A percentile compares a stretch with the other conserved stretches of the same genome.
Conservation (phyloP, 2,113 vertebrate genomes). For the Macquaria australasica region DNA sequence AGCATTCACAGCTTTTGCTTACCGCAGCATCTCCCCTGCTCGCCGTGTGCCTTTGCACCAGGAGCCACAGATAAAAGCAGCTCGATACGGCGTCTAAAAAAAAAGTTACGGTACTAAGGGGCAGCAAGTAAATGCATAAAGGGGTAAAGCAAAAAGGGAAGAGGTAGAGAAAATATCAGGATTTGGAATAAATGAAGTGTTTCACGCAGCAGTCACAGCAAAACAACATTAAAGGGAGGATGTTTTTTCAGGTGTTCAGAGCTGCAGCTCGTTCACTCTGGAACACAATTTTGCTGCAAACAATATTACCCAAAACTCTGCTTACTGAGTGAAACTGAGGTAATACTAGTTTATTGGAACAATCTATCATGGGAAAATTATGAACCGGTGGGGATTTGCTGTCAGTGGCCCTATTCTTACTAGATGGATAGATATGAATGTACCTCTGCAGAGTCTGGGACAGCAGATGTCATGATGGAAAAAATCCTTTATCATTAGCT, state of each 20-base stretch:
- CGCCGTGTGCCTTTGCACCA: slow-evolving; percentile 56
- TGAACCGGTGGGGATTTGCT: slow-evolving; percentile 3
- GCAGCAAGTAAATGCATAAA: slow-evolving; percentile 34
- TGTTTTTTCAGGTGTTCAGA: slow-evolving; percentile 30
- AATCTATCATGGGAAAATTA: slow-evolving; percentile 30
- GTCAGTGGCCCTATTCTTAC: slow-evolving; percentile 24
- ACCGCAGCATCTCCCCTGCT: slow-evolving; percentile 66
- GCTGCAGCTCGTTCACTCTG: slow-evolving; percentile 4
- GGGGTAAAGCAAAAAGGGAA: not conserved
- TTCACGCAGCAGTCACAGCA: slow-evolving; percentile 45
- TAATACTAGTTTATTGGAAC: slow-evolving; percentile 53
- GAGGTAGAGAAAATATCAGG: slow-evolving; percentile 10
- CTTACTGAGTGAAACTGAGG: slow-evolving; percentile 33
- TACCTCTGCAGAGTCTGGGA: not conserved
- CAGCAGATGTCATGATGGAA: not conserved
- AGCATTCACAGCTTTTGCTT: slow-evolving; percentile 72
- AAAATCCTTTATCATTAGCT: not conserved
- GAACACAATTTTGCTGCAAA: slow-evolving; percentile 34
- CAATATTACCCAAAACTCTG: slow-evolving; percentile 49
- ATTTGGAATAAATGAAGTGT: slow-evolving; percentile 53
- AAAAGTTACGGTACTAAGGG: slow-evolving; percentile 35
- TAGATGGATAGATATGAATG: slow-evolving; percentile 31
- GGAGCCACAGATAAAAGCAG: slow-evolving; percentile 65
- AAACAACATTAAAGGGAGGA: slow-evolving; percentile 40
- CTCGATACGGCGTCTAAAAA: slow-evolving; percentile 28